Percentiles rank a stretch among this genome's conserved stretches.
phyloP scores from a whole-genome alignment of 2,113 vertebrate genomes.

The Thomomys bottae region DNA sequence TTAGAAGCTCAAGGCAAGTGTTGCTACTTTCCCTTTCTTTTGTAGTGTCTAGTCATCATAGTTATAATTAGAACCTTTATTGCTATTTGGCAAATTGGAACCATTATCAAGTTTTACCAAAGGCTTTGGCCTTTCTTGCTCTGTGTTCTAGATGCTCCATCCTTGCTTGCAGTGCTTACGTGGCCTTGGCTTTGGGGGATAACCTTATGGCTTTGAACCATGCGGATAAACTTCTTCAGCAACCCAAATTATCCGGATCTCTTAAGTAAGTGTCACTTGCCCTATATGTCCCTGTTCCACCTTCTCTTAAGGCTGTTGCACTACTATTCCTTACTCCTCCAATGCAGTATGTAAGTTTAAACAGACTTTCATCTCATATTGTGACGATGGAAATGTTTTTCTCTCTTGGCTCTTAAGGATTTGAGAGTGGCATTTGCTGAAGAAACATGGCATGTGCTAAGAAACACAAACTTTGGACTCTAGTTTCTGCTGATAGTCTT shows the following conservation, averaged over 20 bases:
- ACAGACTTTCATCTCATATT: neutral
- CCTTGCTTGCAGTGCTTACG: conserved; percentile 96
- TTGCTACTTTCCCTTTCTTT: neutral
- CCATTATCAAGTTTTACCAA: neutral
- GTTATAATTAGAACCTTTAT: rapidly evolving
- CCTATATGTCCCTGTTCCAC: neutral
- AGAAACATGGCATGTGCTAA: neutral
- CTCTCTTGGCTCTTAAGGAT: neutral
- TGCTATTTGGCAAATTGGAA: neutral
- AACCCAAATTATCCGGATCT: conserved; percentile 96
- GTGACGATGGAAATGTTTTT: neutral
- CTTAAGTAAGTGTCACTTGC: conserved; percentile 91
- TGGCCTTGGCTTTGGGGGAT: conserved; percentile 96
- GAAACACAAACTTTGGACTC: neutral
- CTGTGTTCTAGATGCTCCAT: conserved; percentile 92
- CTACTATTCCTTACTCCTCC: neutral
- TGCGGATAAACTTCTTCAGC: conserved; percentile 97
- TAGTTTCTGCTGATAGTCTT: too few species aligned
- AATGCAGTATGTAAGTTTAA: neutral
- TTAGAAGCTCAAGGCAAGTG: too few species aligned
- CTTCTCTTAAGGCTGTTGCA: too few species aligned
- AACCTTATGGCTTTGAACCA: conserved; percentile 98
- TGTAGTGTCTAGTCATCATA: neutral
- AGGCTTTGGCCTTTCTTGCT: neutral
- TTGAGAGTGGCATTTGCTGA: neutral